Conservation (phyloP, 2,888 invertebrate genomes). For the Drosophila paucipuncta region DNA sequence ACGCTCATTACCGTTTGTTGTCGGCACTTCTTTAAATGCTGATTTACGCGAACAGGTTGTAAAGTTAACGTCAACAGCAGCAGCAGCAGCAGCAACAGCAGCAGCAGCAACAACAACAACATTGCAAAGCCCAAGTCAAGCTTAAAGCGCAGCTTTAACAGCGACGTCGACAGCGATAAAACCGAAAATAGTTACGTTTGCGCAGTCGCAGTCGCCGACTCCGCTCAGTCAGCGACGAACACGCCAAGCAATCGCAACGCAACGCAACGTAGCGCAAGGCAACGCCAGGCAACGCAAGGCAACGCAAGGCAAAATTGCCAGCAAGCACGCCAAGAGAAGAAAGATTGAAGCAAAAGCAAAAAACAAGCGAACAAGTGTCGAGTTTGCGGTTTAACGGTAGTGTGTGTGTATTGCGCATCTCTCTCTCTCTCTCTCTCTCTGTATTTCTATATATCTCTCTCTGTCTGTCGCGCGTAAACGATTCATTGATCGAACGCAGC, state of each 20-base stretch:
- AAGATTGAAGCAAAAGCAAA: conserved; percentile 26
- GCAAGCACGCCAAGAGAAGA: conserved; percentile 20
- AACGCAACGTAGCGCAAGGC: background rate
- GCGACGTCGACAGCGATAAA: conserved; percentile 20
- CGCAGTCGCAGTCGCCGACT: conserved; percentile 39
- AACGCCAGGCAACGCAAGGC: background rate
- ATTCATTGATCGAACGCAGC: conserved; percentile 52
- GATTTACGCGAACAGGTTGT: conserved; percentile 77
- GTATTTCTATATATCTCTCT: background rate
- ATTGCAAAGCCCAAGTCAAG: conserved; percentile 52
- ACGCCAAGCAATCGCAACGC: conserved; percentile 44
- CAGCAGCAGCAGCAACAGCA: conserved; percentile 18
- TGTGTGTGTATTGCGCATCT: conserved; percentile 25
- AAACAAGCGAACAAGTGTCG: conserved; percentile 34
- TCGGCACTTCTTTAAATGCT: conserved; percentile 74
- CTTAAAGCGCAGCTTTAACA: conserved; percentile 42
- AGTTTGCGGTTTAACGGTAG: conserved; percentile 35
- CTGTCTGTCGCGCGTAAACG: conserved; percentile 7
- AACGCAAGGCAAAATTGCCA: conserved; percentile 39
- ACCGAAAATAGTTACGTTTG: conserved; percentile 42
- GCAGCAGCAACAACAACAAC: conserved; percentile 20
- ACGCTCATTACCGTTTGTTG: conserved; percentile 72
- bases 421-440: background rate
- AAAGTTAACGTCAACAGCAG: conserved; percentile 44
- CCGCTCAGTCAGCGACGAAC: conserved; percentile 60